Percentiles rank a stretch among this genome's conserved stretches.
Evolutionary conservation across 2,888 invertebrate species (phyloP).

Genomic region (Hypena proboscidalis): DNA sequence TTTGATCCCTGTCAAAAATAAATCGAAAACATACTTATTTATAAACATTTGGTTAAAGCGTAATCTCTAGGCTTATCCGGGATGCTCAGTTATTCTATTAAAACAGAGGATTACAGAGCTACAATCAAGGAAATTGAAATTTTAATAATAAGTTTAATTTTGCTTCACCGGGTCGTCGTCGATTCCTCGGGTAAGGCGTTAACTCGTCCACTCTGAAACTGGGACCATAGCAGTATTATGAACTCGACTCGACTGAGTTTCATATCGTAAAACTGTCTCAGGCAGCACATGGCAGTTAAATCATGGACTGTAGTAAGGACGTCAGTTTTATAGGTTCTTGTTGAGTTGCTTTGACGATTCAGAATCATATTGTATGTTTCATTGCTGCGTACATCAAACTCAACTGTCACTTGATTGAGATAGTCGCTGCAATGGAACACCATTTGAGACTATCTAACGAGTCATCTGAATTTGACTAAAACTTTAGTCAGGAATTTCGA

Average conservation of each 20-base stretch:
- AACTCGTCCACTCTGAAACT: too few species aligned
- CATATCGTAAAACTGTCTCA: slow-evolving; percentile 63
- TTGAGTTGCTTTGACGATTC: too few species aligned
- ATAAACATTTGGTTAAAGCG: slow-evolving; percentile 23
- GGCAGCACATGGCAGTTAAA: slow-evolving; percentile 59
- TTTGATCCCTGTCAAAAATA: slow-evolving; percentile 12
- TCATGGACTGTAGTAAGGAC: slow-evolving; percentile 60
- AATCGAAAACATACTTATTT: slow-evolving; percentile 39
- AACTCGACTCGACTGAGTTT: slow-evolving; percentile 48
- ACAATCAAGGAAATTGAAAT: slow-evolving; percentile 54
- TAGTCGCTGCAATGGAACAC: too few species aligned
- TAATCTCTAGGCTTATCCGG: slow-evolving; percentile 43
- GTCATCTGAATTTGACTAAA: too few species aligned
- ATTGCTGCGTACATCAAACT: too few species aligned
- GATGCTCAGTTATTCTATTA: slow-evolving; percentile 46
- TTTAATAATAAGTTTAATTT: slow-evolving; percentile 54
- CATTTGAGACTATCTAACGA: too few species aligned
- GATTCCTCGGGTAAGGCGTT: too few species aligned
- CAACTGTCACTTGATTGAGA: too few species aligned
- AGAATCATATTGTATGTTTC: too few species aligned
- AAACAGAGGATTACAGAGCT: slow-evolving; percentile 37
- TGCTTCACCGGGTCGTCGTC: slow-evolving; percentile 28
- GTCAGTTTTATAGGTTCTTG: too few species aligned
- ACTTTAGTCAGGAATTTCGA: too few species aligned
- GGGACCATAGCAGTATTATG: slow-evolving; percentile 46